phyloP scores from a whole-genome alignment of 2,888 invertebrate genomes.

The Drosophila borborema region DNA sequence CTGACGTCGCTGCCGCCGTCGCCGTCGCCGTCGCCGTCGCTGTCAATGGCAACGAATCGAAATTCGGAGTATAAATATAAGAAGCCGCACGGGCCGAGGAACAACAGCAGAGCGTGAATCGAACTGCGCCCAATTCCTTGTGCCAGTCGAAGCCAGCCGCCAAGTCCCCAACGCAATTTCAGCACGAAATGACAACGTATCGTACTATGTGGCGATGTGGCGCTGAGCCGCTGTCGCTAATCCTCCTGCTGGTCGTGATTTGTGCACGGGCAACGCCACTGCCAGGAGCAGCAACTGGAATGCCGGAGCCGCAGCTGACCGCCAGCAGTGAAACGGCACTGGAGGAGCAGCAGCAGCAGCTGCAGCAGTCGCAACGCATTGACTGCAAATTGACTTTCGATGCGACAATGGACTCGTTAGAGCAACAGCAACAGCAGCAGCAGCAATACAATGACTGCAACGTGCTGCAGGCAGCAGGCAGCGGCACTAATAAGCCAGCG shows the following conservation, averaged over 20 bases:
- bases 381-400: constrained; percentile 78
- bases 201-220: constrained; percentile 42
- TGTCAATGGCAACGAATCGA: constrained; percentile 1
- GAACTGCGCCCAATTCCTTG: constrained; percentile 18
- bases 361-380: constrained; percentile 43
- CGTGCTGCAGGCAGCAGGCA: constrained; percentile 19
- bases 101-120: constrained; percentile 34
- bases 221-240: constrained; percentile 55
- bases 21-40: constrained; percentile 9
- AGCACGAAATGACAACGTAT: constrained; percentile 58
- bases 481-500: constrained; percentile 66
- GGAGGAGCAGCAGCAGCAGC: constrained; percentile 18
- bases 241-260: constrained; percentile 57
- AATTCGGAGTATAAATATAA: constrained; percentile 64
- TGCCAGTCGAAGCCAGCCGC: constrained; percentile 22
- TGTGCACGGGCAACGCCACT: constrained; percentile 48
- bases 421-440: constrained; percentile 33
- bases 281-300: background rate
- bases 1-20: constrained; percentile 17
- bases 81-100: constrained; percentile 36
- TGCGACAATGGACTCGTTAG: constrained; percentile 80
- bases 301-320: constrained; percentile 7
- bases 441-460: constrained; percentile 48
- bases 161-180: constrained; percentile 48
- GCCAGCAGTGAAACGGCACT: constrained; percentile 19